Evolutionary conservation across 2,888 invertebrate species (phyloP), one percentile per base, ranked within the genome.

Genomic region (Ormia ochracea): DNA sequence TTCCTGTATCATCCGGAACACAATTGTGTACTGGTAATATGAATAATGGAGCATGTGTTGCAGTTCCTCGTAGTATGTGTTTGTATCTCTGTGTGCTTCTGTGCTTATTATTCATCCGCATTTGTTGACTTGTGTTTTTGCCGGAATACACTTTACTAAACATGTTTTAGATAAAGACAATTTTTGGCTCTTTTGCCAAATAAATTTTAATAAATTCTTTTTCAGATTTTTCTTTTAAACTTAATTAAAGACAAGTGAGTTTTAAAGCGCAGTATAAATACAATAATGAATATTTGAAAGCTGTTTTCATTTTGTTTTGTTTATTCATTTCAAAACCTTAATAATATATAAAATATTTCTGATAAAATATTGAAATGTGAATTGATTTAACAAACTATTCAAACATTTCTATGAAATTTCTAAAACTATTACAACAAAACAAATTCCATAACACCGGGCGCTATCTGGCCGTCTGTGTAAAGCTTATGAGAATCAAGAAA

Each of bases 101-200:
- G 7, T 58, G 1, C 38, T 36, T 38, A 4, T 36, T 21, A n/a
- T n/a, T 48, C 19, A 12, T n/a, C n/a, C n/a, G n/a, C 3, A 28
- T 54, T 54, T 59, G 52, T 3, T 41, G 28, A 0, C 14, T 14
- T 12, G 45, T 48, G 52, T 45, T 19, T 58, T 58, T 66, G 41
- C 19, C 14, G n/a, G 58, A 41, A 17, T 17, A 58, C n/a, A 4
- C 12, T 28, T 5, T 28, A 14, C 21, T n/a, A n/a, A n/a, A n/a
- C 12, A 2, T 17, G 14, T 52, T 52, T 12, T n/a, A 50, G 19
- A 31, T n/a, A 48, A 38, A 36, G 21, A 38, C 17, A 21, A 31
- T 12, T 45, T 50, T 69, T 69, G 61, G 61, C 76, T 48, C 17
- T 48, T 21, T 54, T 38, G 61, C 76, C 54, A 69, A 75, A 45